Evolutionary conservation across 2,888 invertebrate genomes (phyloP), one percentile per base, ranked within the genome.

Genomic region (Drosophila cracens): DNA sequence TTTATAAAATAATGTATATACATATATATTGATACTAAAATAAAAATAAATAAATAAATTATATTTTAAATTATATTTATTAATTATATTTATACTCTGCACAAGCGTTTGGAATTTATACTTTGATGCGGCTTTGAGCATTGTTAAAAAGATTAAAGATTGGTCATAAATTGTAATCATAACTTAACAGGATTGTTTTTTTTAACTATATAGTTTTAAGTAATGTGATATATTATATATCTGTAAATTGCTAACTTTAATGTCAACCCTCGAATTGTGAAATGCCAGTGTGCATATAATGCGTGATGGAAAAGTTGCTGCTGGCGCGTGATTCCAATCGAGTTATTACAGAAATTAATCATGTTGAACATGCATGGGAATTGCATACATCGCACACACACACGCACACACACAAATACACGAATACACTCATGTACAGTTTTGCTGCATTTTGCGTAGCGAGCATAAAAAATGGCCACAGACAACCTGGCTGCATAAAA

Each of bases 271-370:
- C 71, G 71, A 43, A 16, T 8, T 21, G 16, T 27, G 56, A 43
- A 66, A 52, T 77, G 63, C 58, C 65, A 75, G 54, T 70, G 59
- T 67, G 54, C 68, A 72, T 71, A 86, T 86, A 81, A 82, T 83
- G 87, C 76, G 76, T 87, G 90, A 87, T 87, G 90, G 87, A 87
- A 87, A 87, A 86, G 90, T 87, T 89, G 90, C 89, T 89, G 83
- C 79, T 87, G 87, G 87, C 90, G 89, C 90, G 90, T 90, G 90
- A 87, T 87, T 87, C 90, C 90, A 89, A 90, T 87, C 89, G 90
- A 87, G 87, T 87, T 87, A 87, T 90, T 90, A 90, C 87, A 89
- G 82, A 89, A 87, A 87, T 87, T 87, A 90, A 87, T 87, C 87
- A 87, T 90, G 87, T 87, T 87, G 89, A 90, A 86, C 87, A 89